Base-by-base conservation (phyloP, 2,888 invertebrate species). In the Parochlus steinenii region DNA sequence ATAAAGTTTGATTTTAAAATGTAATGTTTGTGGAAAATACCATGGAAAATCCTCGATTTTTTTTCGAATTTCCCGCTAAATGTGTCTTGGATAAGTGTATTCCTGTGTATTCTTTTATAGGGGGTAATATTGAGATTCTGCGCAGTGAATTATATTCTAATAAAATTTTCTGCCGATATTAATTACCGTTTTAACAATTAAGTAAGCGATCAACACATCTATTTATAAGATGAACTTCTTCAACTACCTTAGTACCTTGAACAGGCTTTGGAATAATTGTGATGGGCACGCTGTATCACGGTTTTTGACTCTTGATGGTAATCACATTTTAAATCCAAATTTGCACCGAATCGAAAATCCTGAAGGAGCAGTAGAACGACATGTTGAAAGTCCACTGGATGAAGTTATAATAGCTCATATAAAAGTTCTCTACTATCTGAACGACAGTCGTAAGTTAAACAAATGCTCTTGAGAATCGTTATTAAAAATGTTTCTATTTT, bases 341-440 rank as follows among this genome's bases (percentile, higher is more conserved):
- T 60, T 83, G 11, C 70, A 76, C 40, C n/a, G n/a, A n/a, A 61
- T 77, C 8, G 74, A 74, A 41, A 69, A 69, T 46, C 77, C 82
- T 1, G 80, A 82, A 42, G 58, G 64, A 18, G 59, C 72, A 16
- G 76, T 83, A 2, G 71, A 74, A 46, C 68, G 75, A 33, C 69
- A 74, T 46, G 62, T 86, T 40, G 65, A 74, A 31, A 59, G 72
- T 6, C 82, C 83, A 1, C 61, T 82, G 37, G 79, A 82, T 53
- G 83, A 85, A 51, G 61, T 85, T 23, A 67, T 81, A 5, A 63
- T 71, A 30, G 64, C 69, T 5, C 89, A 89, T 54, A 55, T 89
- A n/a, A 70, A 67, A 47, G 72, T 76, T 44, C 56, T 74, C 0
- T 69, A 64, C 52, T 50, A 52, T 31, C 41, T 58, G 30, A 52